phyloP scores from a whole-genome alignment of 1,140 invertebrate genomes.

The Paramacrobiotus metropolitanus region DNA sequence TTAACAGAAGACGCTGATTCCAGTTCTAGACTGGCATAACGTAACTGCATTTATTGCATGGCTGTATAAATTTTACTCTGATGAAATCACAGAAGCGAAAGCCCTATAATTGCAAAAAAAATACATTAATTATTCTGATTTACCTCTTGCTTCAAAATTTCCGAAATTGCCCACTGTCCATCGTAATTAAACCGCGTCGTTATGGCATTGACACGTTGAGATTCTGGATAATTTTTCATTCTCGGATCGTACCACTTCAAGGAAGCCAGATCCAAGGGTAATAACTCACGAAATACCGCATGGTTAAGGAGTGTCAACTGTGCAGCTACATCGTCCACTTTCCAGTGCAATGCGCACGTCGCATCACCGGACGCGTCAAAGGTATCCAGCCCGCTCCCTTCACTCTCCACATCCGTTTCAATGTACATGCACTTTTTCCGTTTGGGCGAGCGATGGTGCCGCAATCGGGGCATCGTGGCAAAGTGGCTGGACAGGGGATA shows the following conservation, averaged over 20 bases:
- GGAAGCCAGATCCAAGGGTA: background rate
- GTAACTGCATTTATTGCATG: no score
- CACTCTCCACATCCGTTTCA: background rate
- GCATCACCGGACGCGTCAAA: background rate
- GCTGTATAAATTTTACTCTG: no score
- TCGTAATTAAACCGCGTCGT: background rate
- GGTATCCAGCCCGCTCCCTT: background rate
- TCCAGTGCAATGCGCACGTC: background rate
- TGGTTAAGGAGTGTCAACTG: background rate
- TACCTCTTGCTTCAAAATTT: conserved; percentile 16
- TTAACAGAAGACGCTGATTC: no score
- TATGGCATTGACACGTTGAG: background rate
- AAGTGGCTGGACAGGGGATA: background rate
- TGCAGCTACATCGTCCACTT: background rate
- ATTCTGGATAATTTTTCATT: background rate
- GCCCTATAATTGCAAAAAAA: background rate
- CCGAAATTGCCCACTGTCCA: background rate
- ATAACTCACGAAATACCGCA: background rate
- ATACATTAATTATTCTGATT: conserved; percentile 17
- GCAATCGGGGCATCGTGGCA: background rate
- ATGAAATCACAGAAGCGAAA: background rate
- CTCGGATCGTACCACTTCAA: background rate
- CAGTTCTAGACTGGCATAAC: no score
- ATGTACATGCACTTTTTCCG: background rate
- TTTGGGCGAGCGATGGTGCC: background rate